Conservation (phyloP, 2,888 invertebrate genomes). For the Agrotis ipsilon region DNA sequence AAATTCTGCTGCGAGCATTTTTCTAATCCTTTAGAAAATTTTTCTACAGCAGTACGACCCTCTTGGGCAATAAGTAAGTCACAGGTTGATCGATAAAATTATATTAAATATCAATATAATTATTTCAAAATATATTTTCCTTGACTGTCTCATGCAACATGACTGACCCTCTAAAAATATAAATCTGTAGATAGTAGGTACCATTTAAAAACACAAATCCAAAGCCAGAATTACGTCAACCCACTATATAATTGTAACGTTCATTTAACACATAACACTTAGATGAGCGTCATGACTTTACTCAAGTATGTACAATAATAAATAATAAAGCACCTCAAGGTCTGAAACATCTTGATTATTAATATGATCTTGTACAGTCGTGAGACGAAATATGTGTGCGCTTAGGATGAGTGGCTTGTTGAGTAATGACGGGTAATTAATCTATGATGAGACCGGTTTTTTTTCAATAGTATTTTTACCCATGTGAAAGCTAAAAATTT, state of each 20-base stretch:
- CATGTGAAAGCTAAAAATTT: no score
- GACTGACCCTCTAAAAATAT: no score
- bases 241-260: constrained; percentile 37
- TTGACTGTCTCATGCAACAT: no score
- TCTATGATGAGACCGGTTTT: neutral
- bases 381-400: neutral
- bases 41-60: no score
- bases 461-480: neutral
- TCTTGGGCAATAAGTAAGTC: no score
- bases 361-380: constrained; percentile 40
- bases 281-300: constrained; percentile 36
- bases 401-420: neutral
- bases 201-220: constrained; percentile 1
- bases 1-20: no score
- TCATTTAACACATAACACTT: constrained; percentile 15
- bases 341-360: constrained; percentile 55
- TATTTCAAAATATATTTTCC: no score
- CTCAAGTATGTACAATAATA: constrained; percentile 39
- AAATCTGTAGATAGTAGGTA: no score
- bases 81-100: no score
- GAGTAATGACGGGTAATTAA: neutral
- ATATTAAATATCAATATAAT: no score
- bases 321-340: constrained; percentile 57
- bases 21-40: no score
- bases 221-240: constrained; percentile 41